phyloP scores from a whole-genome alignment of 2,113 vertebrate genomes.

The Notothenia rossii region DNA sequence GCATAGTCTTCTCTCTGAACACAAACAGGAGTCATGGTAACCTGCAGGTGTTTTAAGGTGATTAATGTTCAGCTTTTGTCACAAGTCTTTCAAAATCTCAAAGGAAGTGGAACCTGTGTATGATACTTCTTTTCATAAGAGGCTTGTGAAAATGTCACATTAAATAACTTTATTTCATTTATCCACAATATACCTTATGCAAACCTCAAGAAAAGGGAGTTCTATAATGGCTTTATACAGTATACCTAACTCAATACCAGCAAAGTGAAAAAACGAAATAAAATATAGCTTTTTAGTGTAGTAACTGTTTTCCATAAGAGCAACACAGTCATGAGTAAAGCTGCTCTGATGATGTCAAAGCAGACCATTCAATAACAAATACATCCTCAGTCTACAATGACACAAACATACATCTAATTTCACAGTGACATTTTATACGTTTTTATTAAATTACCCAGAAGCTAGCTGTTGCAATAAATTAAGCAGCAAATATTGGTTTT shows the following conservation, averaged over 20 bases:
- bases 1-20: neutral
- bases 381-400: too few relatives aligned
- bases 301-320: neutral
- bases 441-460: neutral
- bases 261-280: neutral
- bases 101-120: neutral
- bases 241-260: neutral
- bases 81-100: neutral
- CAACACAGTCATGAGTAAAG: neutral
- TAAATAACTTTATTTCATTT: too few relatives aligned
- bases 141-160: neutral
- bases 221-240: too few relatives aligned
- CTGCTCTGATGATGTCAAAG: neutral
- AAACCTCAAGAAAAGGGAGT: too few relatives aligned
- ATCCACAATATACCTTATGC: too few relatives aligned
- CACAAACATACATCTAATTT: neutral
- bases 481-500: conserved; percentile 4
- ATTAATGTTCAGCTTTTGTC: neutral
- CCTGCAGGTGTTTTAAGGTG: neutral
- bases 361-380: too few relatives aligned
- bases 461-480: neutral
- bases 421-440: neutral
- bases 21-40: neutral
- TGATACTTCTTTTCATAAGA: neutral
- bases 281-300: neutral